Evolutionary conservation across 2,113 vertebrate genomes (phyloP).

Genomic region (Urocitellus parryii): DNA sequence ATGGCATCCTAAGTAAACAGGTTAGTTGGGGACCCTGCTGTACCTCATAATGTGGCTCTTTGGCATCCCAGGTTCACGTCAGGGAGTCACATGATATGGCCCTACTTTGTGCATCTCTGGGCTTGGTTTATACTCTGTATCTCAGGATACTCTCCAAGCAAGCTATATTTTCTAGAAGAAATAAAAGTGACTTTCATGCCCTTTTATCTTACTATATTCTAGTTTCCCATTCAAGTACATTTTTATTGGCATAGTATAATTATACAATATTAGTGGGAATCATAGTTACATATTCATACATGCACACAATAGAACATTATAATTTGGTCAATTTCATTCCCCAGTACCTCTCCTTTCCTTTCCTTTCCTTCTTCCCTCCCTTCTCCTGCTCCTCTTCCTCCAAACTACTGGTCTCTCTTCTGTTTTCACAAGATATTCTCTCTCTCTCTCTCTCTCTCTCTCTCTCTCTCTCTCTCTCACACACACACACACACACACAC

Average conservation of each 20-base stretch:
- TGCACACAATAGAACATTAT: too few species aligned
- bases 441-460: too few species aligned
- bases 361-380: too few species aligned
- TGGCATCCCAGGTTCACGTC: neutral
- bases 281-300: too few species aligned
- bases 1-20: neutral
- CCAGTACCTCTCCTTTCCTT: too few species aligned
- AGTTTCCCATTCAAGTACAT: neutral
- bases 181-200: neutral
- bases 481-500: too few species aligned
- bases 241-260: neutral
- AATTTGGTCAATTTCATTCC: too few species aligned
- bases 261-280: too few species aligned
- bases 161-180: neutral
- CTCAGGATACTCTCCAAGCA: neutral
- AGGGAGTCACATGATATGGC: neutral
- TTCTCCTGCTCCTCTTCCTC: too few species aligned
- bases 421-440: too few species aligned
- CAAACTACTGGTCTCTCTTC: too few species aligned
- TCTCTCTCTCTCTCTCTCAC: too few species aligned
- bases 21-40: neutral
- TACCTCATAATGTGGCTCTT: neutral
- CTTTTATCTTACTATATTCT: neutral
- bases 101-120: neutral
- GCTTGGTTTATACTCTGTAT: neutral